These are phyloP conservation scores for Dusona sp. DNA, from an alignment of 2,888 invertebrate genomes.

Conservation along the genomic window DNA sequence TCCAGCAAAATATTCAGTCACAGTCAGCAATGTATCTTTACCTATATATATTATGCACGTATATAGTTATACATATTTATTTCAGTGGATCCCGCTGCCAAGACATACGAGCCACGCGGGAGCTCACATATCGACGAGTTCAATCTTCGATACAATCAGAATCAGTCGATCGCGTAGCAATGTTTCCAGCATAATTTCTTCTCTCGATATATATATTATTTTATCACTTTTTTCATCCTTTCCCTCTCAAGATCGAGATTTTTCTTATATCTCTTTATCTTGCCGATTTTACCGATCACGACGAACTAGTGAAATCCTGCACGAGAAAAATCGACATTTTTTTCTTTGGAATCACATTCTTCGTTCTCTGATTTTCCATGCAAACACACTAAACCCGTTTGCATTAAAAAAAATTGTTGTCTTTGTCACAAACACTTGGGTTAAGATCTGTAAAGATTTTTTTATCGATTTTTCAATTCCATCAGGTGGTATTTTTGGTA, in stretches of 20 bases:
- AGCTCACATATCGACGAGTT: slow-evolving; percentile 48
- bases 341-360: not conserved
- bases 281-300: not conserved
- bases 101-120: slow-evolving; percentile 43
- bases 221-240: not conserved
- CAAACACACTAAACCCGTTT: no score
- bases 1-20: slow-evolving; percentile 48
- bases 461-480: not conserved
- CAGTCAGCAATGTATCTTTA: slow-evolving; percentile 19
- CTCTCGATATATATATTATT: not conserved
- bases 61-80: no score
- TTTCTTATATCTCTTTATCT: not conserved
- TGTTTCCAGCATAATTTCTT: slow-evolving; percentile 36
- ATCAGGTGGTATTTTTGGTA: not conserved
- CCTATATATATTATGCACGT: not conserved
- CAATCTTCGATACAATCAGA: slow-evolving; percentile 57
- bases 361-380: not conserved
- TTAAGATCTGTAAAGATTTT: not conserved
- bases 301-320: not conserved
- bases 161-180: slow-evolving; percentile 59
- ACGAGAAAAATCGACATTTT: not conserved
- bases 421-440: not conserved
- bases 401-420: no score
- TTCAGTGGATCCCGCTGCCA: slow-evolving; percentile 27
- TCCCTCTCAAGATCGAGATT: not conserved